phyloP scores from a whole-genome alignment of 2,888 invertebrate species.

The Pogonocherus hispidulus region DNA sequence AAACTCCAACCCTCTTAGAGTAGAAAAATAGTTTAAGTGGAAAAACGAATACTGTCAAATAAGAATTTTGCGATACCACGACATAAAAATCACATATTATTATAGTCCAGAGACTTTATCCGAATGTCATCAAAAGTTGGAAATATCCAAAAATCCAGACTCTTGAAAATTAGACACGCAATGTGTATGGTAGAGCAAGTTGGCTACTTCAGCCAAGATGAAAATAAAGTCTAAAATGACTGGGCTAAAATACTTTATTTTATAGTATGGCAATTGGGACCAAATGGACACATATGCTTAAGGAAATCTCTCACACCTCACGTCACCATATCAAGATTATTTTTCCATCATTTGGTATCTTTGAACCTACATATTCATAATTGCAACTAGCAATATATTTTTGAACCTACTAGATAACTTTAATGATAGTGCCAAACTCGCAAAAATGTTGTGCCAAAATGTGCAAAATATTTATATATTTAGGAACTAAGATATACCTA shows the following conservation, averaged over 20 bases:
- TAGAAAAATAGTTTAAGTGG: constrained; percentile 28
- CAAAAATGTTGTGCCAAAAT: neutral
- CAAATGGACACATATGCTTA: constrained; percentile 1
- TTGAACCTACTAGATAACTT: neutral
- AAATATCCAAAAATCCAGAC: too few species aligned
- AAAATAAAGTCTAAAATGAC: too few species aligned
- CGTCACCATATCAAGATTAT: neutral
- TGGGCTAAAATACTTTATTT: neutral
- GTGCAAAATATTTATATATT: neutral
- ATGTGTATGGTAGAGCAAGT: too few species aligned
- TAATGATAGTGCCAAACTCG: neutral
- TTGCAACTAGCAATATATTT: too few species aligned
- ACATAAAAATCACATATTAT: too few species aligned
- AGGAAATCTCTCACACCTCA: neutral
- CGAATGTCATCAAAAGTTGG: too few species aligned
- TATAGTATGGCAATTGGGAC: constrained; percentile 1
- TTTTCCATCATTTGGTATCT: neutral
- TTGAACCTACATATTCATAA: too few species aligned
- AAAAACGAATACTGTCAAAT: constrained; percentile 23
- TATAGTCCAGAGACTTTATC: too few species aligned
- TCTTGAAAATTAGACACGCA: too few species aligned
- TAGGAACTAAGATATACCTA: neutral
- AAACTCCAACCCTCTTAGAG: constrained; percentile 47
- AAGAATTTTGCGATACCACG: constrained; percentile 8
- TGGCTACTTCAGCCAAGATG: too few species aligned